Base-by-base conservation (phyloP, 2,113 vertebrate genomes). In the Meles meles region DNA sequence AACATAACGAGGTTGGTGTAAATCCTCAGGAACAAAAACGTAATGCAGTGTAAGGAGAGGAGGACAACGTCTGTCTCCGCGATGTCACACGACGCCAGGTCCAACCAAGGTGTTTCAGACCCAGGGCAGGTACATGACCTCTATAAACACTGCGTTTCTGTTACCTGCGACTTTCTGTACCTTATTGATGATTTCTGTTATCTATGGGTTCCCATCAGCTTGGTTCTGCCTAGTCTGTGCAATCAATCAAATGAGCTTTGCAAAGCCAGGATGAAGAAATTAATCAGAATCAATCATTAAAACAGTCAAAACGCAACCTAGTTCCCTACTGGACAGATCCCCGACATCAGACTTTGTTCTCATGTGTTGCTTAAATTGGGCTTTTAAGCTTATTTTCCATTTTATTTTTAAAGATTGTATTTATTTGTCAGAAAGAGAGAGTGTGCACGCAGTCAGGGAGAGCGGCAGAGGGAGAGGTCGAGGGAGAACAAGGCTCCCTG, bases 1-100 rank as follows among this genome's bases (percentile, higher is more conserved):
- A 52, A 55, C 18, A 14, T 2, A 61, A 31, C 2, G 7, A 61
- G 2, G 49, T 9, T 67, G 88, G 15, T 5, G 14, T 39, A 29
- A 88, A 79, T 84, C 80, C 17, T 44, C 11, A 14, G 59, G 39
- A 52, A 77, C 3, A 37, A 44, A n/a, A 63, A 18, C 10, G 25
- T 31, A 47, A 72, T 21, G 3, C n/a, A 20, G 27, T 29, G 3
- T 11, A 6, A 74, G 20, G 31, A 3, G 57, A 93, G 57, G 4
- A 10, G 23, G 6, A 8, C 0, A 1, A 2, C 20, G 12, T 44
- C 42, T 20, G 7, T 74, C 31, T 74, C n/a, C 37, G 12, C 4
- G 10, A 34, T 18, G 44, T 21, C 15, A 4, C 4, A 1, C 13
- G 18, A 6, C 18, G 25, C 12, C 4, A 7, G 42, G 17, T 39